These are phyloP conservation scores for Stenopsyche tienmushanensis DNA, from an alignment of 1,140 invertebrate species.

Conservation along the genomic window DNA sequence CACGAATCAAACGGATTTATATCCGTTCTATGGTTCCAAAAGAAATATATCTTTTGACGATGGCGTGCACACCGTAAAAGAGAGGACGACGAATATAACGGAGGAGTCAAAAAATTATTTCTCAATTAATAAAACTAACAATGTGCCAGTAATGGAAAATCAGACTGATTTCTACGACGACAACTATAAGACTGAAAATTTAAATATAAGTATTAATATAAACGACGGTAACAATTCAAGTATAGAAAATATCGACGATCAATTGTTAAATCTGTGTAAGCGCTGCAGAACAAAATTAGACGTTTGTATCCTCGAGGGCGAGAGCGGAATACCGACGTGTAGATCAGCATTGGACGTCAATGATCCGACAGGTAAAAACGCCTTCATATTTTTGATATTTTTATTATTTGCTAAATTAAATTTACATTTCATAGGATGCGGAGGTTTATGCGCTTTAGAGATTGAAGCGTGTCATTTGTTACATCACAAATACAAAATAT, in stretches of 20 bases:
- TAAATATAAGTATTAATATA: constrained; percentile 18
- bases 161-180: constrained; percentile 7
- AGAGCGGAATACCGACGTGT: constrained; percentile 64
- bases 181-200: constrained; percentile 37
- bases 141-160: constrained; percentile 8
- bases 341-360: constrained; percentile 56
- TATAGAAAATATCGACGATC: constrained; percentile 23
- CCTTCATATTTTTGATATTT: background rate
- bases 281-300: constrained; percentile 56
- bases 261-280: constrained; percentile 45
- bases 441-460: constrained; percentile 68
- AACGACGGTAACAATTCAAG: background rate
- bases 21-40: no score
- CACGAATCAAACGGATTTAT: constrained; percentile 24
- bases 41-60: no score
- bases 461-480: constrained; percentile 71
- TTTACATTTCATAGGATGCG: constrained; percentile 57
- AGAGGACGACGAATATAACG: background rate
- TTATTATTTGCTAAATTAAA: background rate
- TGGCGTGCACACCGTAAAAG: background rate
- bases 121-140: no score
- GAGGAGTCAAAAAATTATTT: no score
- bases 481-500: constrained; percentile 54
- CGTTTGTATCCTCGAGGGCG: constrained; percentile 66
- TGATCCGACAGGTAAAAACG: constrained; percentile 62